Evolutionary conservation across 2,888 invertebrate genomes (phyloP), one percentile per base, ranked within the genome.

Genomic region (Trissolcus japonicus): DNA sequence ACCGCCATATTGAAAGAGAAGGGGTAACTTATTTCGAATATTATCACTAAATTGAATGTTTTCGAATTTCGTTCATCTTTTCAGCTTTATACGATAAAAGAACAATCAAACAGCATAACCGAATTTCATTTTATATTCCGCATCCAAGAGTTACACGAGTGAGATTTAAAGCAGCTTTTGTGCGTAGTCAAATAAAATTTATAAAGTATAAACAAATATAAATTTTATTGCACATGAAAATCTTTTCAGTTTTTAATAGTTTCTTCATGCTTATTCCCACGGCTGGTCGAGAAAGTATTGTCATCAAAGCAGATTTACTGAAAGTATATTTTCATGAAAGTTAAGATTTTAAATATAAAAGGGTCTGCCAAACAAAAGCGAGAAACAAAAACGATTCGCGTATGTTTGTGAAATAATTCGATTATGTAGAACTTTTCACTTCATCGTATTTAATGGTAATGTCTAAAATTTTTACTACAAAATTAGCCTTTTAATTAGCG

Each of bases 51-150:
- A 35, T 11, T 35, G 35, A 35, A 35, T 11, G 35, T 11, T 35
- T 35, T 11, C 35, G 35, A 35, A 35, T 35, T 35, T 7, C 35
- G 35, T 46, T 46, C 14, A 14, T 46, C 46, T 14, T 14, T 13
- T 35, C 35, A 16, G 6, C 7, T 46, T 46, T 46, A 46, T 14
- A 16, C 46, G 46, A 46, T 46, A 46, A 46, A 46, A 46, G 46
- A n/a, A n/a, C 46, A 46, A 46, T 46, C 46, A 14, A 46, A 46
- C n/a, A 46, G 46, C 16, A 46, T 46, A 46, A 46, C 46, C 46
- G 46, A n/a, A 46, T n/a, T 16, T 6, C 14, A 6, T 46, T 46
- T 46, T 16, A 14, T n/a, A 46, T 46, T 16, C 16, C 14, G 7
- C n/a, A 35, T 35, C 11, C 35, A 35, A 2, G 11, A 35, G 35